Base-by-base conservation (phyloP, 2,113 vertebrate genomes). In the Miniopterus natalensis region DNA sequence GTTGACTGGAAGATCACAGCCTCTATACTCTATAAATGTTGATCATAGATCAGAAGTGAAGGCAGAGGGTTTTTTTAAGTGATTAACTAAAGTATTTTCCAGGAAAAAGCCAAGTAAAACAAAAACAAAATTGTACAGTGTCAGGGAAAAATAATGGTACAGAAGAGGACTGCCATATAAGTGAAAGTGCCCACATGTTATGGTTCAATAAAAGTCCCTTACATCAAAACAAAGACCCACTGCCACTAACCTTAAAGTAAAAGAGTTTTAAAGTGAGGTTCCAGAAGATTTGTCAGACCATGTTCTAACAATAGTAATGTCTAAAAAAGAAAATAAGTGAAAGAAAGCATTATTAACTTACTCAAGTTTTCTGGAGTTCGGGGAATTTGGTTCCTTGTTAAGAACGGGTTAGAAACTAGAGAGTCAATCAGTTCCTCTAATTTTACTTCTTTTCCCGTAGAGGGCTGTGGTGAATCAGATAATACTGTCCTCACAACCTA, bases 361-460 rank as follows among this genome's bases (percentile, higher is more conserved):
- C 99, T 97, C 88, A 99, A 97, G 88, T 99, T 99, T 96, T 99
- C 99, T 75, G 99, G 99, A 75, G 99, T 99, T 53, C 98, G 98
- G 8, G 98, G 98, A 88, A 99, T 98, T 97, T 99, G 98, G 15
- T 98, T 99, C 77, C 96, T 98, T 18, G 99, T 96, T 92, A 99
- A 96, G 97, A 99, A 99, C 0, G 99, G 99, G 92, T 99, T 98
- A 83, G 96, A 98, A 88, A n/a, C 23, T 49, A 99, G 95, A 40
- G 92, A 97, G 14, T 83, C 95, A 47, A 99, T 93, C 27, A 99
- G 95, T 17, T 98, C 97, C 23, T 99, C 99, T 71, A 99, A 96
- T 29, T 98, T 84, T 68, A 98, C 71, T 93, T 88, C 96, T 94
- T 97, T 97, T 84, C n/a, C 97, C 29, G 80, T 75, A 84, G 17